Evolutionary conservation across 2,113 vertebrate species (phyloP), one percentile per base, ranked within the genome.

Genomic region (Triplophysa siluroides): DNA sequence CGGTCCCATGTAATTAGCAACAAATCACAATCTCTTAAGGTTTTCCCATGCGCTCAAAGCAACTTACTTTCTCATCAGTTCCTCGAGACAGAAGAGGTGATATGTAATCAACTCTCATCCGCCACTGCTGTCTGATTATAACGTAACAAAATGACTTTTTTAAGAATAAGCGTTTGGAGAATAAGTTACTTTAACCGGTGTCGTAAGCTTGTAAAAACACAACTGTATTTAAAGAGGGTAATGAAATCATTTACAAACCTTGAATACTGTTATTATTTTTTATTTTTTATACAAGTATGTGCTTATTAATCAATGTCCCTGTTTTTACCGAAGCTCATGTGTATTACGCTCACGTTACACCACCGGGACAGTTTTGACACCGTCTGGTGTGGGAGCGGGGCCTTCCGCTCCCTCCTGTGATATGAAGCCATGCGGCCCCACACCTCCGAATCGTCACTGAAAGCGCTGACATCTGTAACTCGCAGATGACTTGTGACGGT

Each of bases 381-480:
- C 62, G 69, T 58, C 52, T 68, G 76, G 1, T 9, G 16, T 16
- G 11, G 14, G 68, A 63, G 50, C 68, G 33, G 47, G 67, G 14
- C 67, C 7, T 19, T 73, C 60, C 38, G 45, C 12, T 61, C 24
- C 50, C 26, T 62, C 41, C 16, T 56, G 14, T 24, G n/a, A 60
- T 45, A 45, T 67, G 33, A 71, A 67, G n/a, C 23, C 33, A 1
- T 16, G 43, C 6, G 12, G 18, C 29, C 26, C 23, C 41, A 38
- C 77, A 88, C 85, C 74, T 85, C 81, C 75, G 75, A 83, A 52
- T 74, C 24, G 67, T 68, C 24, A 73, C 43, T 24, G 73, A 19
- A 84, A 76, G 78, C 73, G 85, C 77, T 88, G 88, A 85, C 89
- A 89, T 88, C 78, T 88, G 85, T 69, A 67, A 76, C 75, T 85